Conservation (phyloP, 2,888 invertebrate genomes). For the Cephus runcator region DNA sequence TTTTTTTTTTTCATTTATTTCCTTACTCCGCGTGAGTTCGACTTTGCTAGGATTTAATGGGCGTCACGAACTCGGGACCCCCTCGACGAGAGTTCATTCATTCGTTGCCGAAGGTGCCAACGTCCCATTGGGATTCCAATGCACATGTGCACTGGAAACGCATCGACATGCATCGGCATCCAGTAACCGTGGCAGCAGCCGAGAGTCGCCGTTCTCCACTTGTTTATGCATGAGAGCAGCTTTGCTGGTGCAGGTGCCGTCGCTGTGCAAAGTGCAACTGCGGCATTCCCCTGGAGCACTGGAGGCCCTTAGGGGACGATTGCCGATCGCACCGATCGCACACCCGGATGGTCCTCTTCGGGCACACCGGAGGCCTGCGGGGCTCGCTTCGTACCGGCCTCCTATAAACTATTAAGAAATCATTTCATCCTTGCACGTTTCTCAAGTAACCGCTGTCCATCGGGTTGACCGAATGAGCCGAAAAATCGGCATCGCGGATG, state of each 20-base stretch:
- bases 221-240: conserved; percentile 22
- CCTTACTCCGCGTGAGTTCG: not conserved
- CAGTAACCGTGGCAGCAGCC: conserved; percentile 2
- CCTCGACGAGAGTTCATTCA: not conserved
- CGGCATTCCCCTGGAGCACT: conserved; percentile 1
- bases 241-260: conserved; percentile 10
- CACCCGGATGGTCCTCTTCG: too few relatives aligned
- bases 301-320: not conserved
- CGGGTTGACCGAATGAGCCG: too few relatives aligned
- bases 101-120: not conserved
- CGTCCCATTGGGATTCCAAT: not conserved
- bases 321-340: not conserved
- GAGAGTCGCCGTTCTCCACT: conserved; percentile 20
- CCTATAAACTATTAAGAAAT: too few relatives aligned
- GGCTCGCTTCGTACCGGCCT: too few relatives aligned
- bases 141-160: conserved; percentile 8
- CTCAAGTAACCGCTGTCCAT: too few relatives aligned
- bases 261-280: not conserved
- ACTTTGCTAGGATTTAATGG: not conserved
- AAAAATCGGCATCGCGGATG: not conserved
- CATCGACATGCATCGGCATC: conserved; percentile 9
- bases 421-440: too few relatives aligned
- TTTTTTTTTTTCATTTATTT: not conserved
- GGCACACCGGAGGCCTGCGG: too few relatives aligned
- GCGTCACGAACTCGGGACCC: not conserved